Conservation (phyloP, 2,888 invertebrate species). For the Lithophane semibrunnea region DNA sequence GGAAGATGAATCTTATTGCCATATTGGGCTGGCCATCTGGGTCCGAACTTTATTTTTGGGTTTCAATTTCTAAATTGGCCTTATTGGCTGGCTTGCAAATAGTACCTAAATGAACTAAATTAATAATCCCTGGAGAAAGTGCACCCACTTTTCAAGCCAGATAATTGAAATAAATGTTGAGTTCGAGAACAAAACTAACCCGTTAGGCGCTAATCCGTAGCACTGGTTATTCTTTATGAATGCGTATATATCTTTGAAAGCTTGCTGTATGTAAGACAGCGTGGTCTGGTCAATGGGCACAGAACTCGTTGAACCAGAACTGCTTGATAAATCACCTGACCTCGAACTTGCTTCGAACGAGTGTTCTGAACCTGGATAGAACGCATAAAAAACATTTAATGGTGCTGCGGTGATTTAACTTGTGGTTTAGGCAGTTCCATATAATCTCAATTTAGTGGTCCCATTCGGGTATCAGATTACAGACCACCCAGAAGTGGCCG, state of each 20-base stretch:
- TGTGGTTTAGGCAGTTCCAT: background rate
- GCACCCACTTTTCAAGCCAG: background rate
- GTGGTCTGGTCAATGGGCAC: slow-evolving; percentile 87
- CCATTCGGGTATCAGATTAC: no score
- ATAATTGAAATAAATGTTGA: background rate
- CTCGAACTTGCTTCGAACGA: slow-evolving; percentile 82
- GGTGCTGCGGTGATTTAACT: background rate
- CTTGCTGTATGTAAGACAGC: slow-evolving; percentile 87
- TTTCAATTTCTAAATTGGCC: background rate
- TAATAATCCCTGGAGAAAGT: slow-evolving; percentile 2
- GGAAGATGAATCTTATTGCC: background rate
- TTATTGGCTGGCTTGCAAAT: background rate
- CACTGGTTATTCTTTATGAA: slow-evolving; percentile 88
- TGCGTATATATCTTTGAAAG: slow-evolving; percentile 86
- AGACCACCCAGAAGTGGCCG: no score
- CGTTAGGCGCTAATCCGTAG: slow-evolving; percentile 76
- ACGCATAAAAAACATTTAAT: background rate
- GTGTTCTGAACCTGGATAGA: slow-evolving; percentile 82
- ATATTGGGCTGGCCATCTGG: background rate
- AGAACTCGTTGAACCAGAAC: slow-evolving; percentile 83
- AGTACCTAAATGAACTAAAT: background rate
- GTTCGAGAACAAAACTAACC: slow-evolving; percentile 32
- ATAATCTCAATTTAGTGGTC: no score
- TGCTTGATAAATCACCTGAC: slow-evolving; percentile 81
- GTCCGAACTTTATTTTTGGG: background rate